Evolutionary conservation across 2,888 invertebrate genomes (phyloP).

Genomic region (Phytoseiulus persimilis): DNA sequence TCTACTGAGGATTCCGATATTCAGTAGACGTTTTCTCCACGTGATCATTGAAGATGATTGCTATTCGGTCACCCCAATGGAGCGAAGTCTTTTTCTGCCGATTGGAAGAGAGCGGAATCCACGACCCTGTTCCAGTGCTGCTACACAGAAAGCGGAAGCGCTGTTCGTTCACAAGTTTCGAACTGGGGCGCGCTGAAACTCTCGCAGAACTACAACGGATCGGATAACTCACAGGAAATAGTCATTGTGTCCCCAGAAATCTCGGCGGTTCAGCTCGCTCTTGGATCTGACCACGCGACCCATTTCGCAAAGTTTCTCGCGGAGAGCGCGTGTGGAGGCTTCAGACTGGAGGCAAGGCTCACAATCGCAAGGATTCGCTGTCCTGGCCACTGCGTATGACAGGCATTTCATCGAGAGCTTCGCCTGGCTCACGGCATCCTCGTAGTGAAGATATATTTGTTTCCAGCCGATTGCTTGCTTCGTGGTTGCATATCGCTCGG

Average conservation of each 20-base stretch:
- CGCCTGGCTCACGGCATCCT: not conserved
- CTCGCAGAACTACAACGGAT: no score
- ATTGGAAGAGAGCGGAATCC: no score
- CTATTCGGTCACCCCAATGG: no score
- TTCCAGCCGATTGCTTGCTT: not conserved
- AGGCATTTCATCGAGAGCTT: not conserved
- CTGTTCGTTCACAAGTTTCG: no score
- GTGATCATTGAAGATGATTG: no score
- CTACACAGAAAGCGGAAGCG: no score
- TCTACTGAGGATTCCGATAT: no score
- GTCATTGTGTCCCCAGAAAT: conserved; percentile 31
- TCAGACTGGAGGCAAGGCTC: conserved; percentile 23
- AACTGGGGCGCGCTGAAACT: no score
- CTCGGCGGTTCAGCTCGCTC: conserved; percentile 7
- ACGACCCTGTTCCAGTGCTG: no score
- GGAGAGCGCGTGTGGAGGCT: not conserved
- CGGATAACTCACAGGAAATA: conserved; percentile 21
- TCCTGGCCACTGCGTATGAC: not conserved
- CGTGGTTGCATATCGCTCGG: not conserved
- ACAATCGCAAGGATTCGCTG: conserved; percentile 25
- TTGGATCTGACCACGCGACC: not conserved
- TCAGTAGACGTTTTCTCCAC: not conserved
- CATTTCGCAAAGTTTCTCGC: conserved; percentile 11
- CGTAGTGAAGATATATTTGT: not conserved
- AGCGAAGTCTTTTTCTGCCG: no score